phyloP scores from a whole-genome alignment of 35 echinoderm and acorn worm species.

The Hemicentrotus pulcherrimus region DNA sequence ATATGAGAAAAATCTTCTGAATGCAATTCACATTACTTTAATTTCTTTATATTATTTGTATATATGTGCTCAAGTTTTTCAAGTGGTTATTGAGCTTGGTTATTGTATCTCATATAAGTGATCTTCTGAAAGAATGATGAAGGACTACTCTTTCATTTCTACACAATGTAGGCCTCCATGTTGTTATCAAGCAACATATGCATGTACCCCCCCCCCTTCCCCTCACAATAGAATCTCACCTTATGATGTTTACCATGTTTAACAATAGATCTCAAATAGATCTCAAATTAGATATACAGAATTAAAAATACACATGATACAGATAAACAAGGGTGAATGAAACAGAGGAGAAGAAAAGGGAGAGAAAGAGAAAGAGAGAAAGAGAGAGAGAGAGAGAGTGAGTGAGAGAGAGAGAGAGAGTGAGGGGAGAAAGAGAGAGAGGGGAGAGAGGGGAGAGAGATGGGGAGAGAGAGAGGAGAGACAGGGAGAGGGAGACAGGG shows the following conservation, averaged over 20 bases:
- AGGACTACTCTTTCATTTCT: neutral
- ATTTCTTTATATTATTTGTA: neutral
- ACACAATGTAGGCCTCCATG: neutral
- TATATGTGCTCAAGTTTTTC: neutral
- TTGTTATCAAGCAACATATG: neutral
- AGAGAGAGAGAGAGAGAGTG: too few species aligned
- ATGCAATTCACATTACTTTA: too few species aligned
- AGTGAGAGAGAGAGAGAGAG: too few species aligned
- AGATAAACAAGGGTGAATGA: too few species aligned
- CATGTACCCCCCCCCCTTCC: neutral
- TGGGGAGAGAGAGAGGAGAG: too few species aligned
- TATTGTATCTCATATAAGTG: neutral
- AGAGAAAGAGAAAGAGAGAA: too few species aligned
- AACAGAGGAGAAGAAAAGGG: too few species aligned
- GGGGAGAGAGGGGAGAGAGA: too few species aligned
- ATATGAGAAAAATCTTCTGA: neutral
- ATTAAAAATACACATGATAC: too few species aligned
- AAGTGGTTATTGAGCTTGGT: neutral
- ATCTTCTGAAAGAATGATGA: neutral
- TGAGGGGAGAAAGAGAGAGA: too few species aligned
- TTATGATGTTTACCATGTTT: neutral
- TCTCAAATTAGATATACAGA: neutral
- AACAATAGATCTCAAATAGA: neutral
- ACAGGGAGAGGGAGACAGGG: too few species aligned
- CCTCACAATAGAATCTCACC: neutral